Evolutionary conservation across 2,888 invertebrate species (phyloP).

Genomic region (Nomada flava): DNA sequence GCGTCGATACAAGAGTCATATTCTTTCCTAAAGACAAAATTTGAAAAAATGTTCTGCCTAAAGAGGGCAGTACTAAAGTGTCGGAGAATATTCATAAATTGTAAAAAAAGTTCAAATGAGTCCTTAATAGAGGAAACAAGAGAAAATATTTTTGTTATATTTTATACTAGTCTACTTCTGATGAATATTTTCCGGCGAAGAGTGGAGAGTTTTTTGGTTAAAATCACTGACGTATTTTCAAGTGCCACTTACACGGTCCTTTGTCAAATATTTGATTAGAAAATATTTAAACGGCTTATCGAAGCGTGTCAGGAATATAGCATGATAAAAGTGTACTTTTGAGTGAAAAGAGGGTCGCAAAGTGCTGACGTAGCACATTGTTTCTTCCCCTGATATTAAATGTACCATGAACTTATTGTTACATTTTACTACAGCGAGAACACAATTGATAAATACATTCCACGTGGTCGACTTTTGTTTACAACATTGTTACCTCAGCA

Average conservation of each 20-base stretch:
- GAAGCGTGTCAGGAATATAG: neutral
- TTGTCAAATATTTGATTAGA: neutral
- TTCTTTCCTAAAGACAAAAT: too few species aligned
- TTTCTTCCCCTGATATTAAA: neutral
- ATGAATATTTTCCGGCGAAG: too few species aligned
- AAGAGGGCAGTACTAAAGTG: neutral
- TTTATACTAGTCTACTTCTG: neutral
- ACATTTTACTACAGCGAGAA: neutral
- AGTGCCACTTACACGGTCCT: neutral
- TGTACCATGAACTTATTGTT: neutral
- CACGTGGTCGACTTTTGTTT: too few species aligned
- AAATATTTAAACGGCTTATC: conserved; percentile 29
- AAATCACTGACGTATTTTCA: neutral
- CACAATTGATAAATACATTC: neutral
- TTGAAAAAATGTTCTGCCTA: neutral
- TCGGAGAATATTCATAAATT: too few species aligned
- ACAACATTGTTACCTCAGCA: too few species aligned
- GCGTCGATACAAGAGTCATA: too few species aligned
- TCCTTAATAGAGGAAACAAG: too few species aligned
- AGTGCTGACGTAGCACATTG: neutral
- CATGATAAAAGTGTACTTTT: conserved; percentile 3
- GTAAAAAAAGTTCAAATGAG: too few species aligned
- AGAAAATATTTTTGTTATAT: neutral
- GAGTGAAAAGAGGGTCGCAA: neutral
- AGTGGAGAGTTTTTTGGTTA: too few species aligned